Base-by-base conservation (phyloP, 2,113 vertebrate genomes). In the Psettodes erumei region DNA sequence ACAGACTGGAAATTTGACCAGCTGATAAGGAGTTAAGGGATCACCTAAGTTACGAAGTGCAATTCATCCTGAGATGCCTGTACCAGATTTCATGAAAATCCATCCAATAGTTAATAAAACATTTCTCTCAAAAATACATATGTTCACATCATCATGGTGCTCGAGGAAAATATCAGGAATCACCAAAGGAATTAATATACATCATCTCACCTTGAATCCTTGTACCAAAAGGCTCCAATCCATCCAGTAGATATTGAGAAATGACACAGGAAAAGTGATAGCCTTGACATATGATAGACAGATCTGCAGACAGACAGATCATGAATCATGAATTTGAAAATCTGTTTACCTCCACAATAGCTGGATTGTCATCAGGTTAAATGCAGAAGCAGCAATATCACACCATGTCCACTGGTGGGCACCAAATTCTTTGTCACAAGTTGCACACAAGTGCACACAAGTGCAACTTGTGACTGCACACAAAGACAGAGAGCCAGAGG, bases 271-370 rank as follows among this genome's bases (percentile, higher is more conserved):
- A 38, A 38, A 38, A 38, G 11, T 12, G 12, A 38, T 12, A 38
- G 19, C 4, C 3, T 19, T 19, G 40, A 43, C 16, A 4, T 43
- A 16, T 6, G 35, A 35, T 9, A 35, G 35, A 43, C 8, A 19
- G 42, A 43, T 19, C 18, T 15, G 19, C 30, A 16, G n/a, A 71
- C n/a, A 27, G 23, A 55, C 23, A 45, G 60, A 45, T n/a, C 30
- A 32, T 15, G 32, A n/a, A 71, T n/a, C 8, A 5, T 54, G 15
- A n/a, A n/a, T n/a, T n/a, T n/a, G n/a, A n/a, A n/a, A n/a, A n/a
- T n/a, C n/a, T 43, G n/a, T 66, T 61, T 6, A 56, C 76, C 67
- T 55, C 8, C 64, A 32, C 47, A 50, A 27, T 2, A 54, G n/a
- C 42, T 12, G 10, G 10, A 2, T 23, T 19, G 2, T 28, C 59